These are phyloP conservation scores for Euplagia quadripunctaria DNA, from an alignment of 2,888 invertebrate genomes.

Conservation along the genomic window DNA sequence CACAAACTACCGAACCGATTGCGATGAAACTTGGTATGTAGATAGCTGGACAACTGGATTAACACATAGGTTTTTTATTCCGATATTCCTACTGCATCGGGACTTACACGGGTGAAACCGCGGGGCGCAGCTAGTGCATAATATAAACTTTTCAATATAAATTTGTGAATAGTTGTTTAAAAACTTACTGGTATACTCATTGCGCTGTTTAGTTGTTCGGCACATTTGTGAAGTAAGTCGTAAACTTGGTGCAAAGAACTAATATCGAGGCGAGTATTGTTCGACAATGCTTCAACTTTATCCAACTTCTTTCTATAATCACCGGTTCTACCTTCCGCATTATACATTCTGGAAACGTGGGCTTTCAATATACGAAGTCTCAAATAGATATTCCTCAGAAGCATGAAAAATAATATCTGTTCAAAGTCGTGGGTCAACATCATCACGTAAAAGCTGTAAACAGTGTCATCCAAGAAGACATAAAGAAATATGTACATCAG, in stretches of 20 bases:
- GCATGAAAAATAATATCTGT: constrained; percentile 62
- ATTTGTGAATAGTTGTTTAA: background rate
- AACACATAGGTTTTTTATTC: too few relatives aligned
- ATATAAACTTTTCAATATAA: background rate
- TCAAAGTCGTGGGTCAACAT: constrained; percentile 67
- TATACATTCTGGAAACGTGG: constrained; percentile 62
- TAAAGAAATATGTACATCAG: constrained; percentile 44
- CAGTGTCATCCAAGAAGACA: constrained; percentile 30
- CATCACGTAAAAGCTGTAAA: constrained; percentile 49
- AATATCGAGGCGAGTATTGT: constrained; percentile 63
- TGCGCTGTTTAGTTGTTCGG: constrained; percentile 68
- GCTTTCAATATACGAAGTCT: constrained; percentile 69
- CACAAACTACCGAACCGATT: too few relatives aligned
- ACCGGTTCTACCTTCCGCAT: constrained; percentile 31
- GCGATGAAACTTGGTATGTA: too few relatives aligned
- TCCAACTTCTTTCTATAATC: constrained; percentile 40
- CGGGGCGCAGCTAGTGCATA: too few relatives aligned
- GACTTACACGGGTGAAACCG: too few relatives aligned
- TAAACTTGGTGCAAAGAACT: constrained; percentile 68
- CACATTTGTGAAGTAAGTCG: constrained; percentile 71
- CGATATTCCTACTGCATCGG: too few relatives aligned
- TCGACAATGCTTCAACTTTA: constrained; percentile 62
- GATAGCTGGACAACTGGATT: too few relatives aligned
- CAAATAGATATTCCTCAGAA: constrained; percentile 60
- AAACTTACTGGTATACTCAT: constrained; percentile 72